A percentile compares a stretch with the other conserved stretches of the same genome.
phyloP scores from a whole-genome alignment of 2,113 vertebrate genomes.

The Brienomyrus longianalis region DNA sequence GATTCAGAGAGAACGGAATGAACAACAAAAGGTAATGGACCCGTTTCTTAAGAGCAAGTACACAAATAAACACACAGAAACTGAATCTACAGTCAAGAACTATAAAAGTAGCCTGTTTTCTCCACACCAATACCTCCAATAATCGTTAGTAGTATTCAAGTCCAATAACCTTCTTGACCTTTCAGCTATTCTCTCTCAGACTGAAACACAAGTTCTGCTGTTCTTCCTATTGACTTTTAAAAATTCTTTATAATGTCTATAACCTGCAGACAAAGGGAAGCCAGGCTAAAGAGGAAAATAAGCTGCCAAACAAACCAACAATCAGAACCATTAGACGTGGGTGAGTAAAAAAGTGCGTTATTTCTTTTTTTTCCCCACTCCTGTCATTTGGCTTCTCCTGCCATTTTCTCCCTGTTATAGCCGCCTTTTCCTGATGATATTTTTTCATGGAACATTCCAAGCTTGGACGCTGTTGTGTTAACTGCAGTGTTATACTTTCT shows the following conservation, averaged over 20 bases:
- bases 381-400: not conserved
- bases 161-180: not conserved
- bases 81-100: not conserved
- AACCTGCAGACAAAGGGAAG: constrained; percentile 58
- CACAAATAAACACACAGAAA: not conserved
- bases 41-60: not conserved
- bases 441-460: constrained; percentile 2
- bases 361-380: not conserved
- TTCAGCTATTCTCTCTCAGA: not conserved
- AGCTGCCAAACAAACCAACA: constrained; percentile 1
- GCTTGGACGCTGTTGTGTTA: not conserved
- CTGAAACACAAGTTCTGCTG: not conserved
- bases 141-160: not conserved
- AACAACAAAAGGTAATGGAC: constrained; percentile 62
- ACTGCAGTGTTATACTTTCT: not conserved
- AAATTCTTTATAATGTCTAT: not conserved
- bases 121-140: not conserved
- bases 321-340: constrained; percentile 52
- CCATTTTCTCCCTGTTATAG: not conserved
- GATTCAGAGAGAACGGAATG: constrained; percentile 63
- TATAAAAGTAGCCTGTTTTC: not conserved
- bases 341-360: constrained; percentile 32
- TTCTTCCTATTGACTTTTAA: not conserved
- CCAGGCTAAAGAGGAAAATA: constrained; percentile 60
- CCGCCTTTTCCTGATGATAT: not conserved